Evolutionary conservation across 1,140 invertebrate genomes (phyloP).

Genomic region (Pemphigus obesinymphae): DNA sequence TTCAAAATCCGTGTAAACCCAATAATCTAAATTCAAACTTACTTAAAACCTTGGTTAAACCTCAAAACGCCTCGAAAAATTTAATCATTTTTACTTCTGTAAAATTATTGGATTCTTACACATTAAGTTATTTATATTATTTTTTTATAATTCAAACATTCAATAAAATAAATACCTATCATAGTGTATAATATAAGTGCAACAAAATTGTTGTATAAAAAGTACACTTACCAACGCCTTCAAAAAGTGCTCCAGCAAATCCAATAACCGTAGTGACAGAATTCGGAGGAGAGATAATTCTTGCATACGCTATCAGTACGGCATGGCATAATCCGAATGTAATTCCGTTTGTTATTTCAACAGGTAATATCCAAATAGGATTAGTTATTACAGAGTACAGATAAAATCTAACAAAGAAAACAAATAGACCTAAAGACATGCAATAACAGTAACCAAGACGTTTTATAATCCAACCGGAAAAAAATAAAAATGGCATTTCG

Average conservation of each 20-base stretch:
- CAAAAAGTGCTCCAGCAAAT: constrained; percentile 78
- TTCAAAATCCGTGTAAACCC: no score
- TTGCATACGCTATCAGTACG: constrained; percentile 83
- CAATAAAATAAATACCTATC: no score
- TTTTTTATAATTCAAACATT: no score
- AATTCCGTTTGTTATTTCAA: constrained; percentile 80
- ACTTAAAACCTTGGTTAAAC: no score
- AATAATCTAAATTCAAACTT: no score
- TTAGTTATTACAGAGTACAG: constrained; percentile 75
- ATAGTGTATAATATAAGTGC: no score
- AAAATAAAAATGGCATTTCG: constrained; percentile 82
- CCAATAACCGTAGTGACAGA: constrained; percentile 83
- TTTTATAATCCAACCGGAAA: constrained; percentile 69
- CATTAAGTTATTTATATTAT: no score
- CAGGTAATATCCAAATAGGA: constrained; percentile 75
- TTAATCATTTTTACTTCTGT: no score
- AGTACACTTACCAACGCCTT: constrained; percentile 64
- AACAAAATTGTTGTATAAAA: no score
- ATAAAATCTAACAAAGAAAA: constrained; percentile 70
- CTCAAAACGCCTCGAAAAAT: no score
- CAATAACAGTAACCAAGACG: constrained; percentile 75
- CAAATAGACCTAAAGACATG: constrained; percentile 73
- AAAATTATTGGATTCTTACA: no score
- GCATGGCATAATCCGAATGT: constrained; percentile 86
- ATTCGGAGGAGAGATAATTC: constrained; percentile 73